phyloP scores from a whole-genome alignment of 2,888 invertebrate species.

The Seira sanloemensis region DNA sequence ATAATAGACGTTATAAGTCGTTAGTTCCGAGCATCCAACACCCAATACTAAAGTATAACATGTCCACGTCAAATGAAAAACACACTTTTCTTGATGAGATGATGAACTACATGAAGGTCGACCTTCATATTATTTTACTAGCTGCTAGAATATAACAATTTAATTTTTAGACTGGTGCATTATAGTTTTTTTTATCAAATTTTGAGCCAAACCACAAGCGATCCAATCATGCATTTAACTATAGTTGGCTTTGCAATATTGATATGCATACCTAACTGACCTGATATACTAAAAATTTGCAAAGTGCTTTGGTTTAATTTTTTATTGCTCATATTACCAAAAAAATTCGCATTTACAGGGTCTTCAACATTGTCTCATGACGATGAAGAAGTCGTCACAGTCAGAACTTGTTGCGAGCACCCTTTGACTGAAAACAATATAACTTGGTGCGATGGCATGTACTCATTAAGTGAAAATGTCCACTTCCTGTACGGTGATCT shows the following conservation, averaged over 20 bases:
- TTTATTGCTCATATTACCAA: too few species aligned
- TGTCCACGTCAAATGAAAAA: not conserved
- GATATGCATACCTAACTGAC: too few species aligned
- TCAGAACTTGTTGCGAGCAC: constrained; percentile 60
- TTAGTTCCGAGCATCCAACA: not conserved
- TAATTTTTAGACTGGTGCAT: too few species aligned
- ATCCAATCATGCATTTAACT: too few species aligned
- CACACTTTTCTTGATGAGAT: constrained; percentile 21
- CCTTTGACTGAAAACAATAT: constrained; percentile 54
- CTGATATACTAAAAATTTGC: too few species aligned
- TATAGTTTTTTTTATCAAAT: too few species aligned
- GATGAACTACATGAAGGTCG: constrained; percentile 55
- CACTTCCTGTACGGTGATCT: constrained; percentile 60
- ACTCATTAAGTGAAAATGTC: constrained; percentile 56
- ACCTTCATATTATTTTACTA: too few species aligned
- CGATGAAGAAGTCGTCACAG: constrained; percentile 57
- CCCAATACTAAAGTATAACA: not conserved
- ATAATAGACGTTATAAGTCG: not conserved
- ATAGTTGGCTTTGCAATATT: too few species aligned
- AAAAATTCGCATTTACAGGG: constrained; percentile 21
- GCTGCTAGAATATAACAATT: too few species aligned
- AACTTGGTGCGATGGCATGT: constrained; percentile 65
- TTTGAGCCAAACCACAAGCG: too few species aligned
- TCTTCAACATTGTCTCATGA: constrained; percentile 40
- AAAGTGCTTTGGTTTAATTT: too few species aligned